Percentiles rank a stretch among this genome's conserved stretches.
Conservation (phyloP, 53 echinoderm and acorn worm species). For the Glandiceps talaboti region DNA sequence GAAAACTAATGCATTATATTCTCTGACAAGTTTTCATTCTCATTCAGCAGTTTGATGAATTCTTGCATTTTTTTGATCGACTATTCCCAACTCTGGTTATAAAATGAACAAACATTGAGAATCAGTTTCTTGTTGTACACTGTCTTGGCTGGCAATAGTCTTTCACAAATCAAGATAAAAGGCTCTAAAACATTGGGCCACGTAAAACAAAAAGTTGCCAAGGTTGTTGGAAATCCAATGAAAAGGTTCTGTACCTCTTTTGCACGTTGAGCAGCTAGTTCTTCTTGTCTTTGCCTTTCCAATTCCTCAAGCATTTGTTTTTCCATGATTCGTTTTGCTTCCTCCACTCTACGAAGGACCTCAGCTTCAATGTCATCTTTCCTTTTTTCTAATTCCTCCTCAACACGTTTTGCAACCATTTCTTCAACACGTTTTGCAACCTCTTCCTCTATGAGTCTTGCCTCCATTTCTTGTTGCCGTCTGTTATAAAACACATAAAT, state of each 20-base stretch:
- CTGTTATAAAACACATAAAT: too few relatives aligned
- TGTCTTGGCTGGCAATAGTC: too few relatives aligned
- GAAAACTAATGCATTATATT: too few relatives aligned
- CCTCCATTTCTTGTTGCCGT: slow-evolving; percentile 86
- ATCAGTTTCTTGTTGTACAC: too few relatives aligned
- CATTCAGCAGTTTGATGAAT: too few relatives aligned
- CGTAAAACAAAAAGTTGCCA: slow-evolving; percentile 14
- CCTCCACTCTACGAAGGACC: slow-evolving; percentile 80
- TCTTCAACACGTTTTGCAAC: slow-evolving; percentile 86
- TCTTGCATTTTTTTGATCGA: too few relatives aligned
- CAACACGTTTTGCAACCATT: slow-evolving; percentile 80
- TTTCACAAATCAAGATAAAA: too few relatives aligned
- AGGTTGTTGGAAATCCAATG: slow-evolving; percentile 5
- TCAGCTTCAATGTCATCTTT: slow-evolving; percentile 92
- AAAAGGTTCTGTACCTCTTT: slow-evolving; percentile 57
- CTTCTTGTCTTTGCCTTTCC: slow-evolving; percentile 52
- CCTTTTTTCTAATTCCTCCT: slow-evolving; percentile 82
- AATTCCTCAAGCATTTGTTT: slow-evolving; percentile 67
- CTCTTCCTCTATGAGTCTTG: slow-evolving; percentile 81
- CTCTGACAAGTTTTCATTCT: too few relatives aligned
- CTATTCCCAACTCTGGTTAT: too few relatives aligned
- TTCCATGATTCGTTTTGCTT: slow-evolving; percentile 79
- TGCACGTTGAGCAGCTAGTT: slow-evolving; percentile 55
- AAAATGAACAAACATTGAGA: too few relatives aligned
- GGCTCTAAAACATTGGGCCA: too few relatives aligned